Evolutionary conservation across 2,888 invertebrate genomes (phyloP).

Genomic region (Gari tellinella): DNA sequence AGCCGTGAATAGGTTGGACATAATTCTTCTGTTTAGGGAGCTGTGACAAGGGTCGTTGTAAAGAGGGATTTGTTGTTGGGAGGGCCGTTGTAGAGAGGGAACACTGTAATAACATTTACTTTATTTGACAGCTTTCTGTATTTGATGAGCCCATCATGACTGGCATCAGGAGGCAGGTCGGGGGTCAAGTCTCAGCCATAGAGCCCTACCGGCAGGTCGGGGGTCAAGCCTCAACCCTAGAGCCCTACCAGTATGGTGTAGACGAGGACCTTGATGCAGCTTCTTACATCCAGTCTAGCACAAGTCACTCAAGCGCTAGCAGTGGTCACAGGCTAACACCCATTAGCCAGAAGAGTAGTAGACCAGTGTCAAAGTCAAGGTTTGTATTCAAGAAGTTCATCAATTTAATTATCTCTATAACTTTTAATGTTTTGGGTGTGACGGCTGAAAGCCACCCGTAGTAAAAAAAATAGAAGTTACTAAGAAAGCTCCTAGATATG

Average conservation of each 20-base stretch:
- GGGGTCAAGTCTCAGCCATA: slow-evolving; percentile 8
- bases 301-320: slow-evolving; percentile 45
- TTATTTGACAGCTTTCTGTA: slow-evolving; percentile 36
- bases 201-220: slow-evolving; percentile 6
- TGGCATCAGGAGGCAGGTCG: slow-evolving; percentile 27
- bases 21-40: too few species aligned
- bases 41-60: too few species aligned
- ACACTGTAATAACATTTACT: background rate
- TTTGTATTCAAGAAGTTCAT: too few species aligned
- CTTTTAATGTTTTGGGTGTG: too few species aligned
- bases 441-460: too few species aligned
- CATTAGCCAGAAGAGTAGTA: slow-evolving; percentile 33
- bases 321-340: slow-evolving; percentile 39
- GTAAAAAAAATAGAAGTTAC: too few species aligned
- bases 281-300: slow-evolving; percentile 17
- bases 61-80: too few species aligned
- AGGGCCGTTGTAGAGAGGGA: too few species aligned
- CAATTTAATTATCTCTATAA: too few species aligned
- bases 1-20: too few species aligned
- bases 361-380: slow-evolving; percentile 26
- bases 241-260: background rate
- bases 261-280: background rate
- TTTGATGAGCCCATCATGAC: slow-evolving; percentile 54
- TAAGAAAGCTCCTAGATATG: too few species aligned
- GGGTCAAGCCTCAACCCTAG: too few species aligned